Conservation (phyloP, 1,140 invertebrate species). For the Globodera ellingtonae region DNA sequence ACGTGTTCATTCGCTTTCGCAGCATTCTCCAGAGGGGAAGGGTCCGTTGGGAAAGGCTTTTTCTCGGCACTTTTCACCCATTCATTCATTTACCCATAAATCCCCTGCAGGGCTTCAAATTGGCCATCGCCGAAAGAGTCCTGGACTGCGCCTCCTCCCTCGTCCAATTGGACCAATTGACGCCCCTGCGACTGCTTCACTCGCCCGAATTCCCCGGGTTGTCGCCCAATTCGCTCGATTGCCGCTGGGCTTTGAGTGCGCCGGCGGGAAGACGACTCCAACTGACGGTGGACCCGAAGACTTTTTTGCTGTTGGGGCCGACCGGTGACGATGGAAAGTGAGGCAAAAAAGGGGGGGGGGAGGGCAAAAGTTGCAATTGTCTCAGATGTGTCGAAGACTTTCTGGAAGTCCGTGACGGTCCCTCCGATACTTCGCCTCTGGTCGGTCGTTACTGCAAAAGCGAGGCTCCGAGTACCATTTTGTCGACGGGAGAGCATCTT, state of each 20-base stretch:
- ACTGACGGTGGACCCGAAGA: conserved; percentile 56
- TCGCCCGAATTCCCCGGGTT: conserved; percentile 54
- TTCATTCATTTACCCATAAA: conserved; percentile 8
- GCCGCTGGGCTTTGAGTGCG: conserved; percentile 48
- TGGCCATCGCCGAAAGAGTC: conserved; percentile 49
- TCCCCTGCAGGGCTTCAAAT: conserved; percentile 54
- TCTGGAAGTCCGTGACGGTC: conserved; percentile 57
- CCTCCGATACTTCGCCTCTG: conserved; percentile 46
- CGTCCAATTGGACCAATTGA: conserved; percentile 51
- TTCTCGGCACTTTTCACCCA: neutral
- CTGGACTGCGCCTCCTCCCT: conserved; percentile 47
- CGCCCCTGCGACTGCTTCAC: conserved; percentile 25
- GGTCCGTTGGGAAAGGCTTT: conserved; percentile 15
- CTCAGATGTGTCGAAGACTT: conserved; percentile 54
- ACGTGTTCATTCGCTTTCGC: conserved; percentile 48
- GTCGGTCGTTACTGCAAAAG: conserved; percentile 53
- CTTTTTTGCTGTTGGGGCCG: conserved; percentile 43
- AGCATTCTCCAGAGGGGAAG: conserved; percentile 20
- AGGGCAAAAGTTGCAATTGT: neutral
- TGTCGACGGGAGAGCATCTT: conserved; percentile 57
- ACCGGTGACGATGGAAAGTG: conserved; percentile 13
- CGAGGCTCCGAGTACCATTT: conserved; percentile 52
- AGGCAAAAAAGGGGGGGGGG: neutral
- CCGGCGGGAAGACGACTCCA: conserved; percentile 58
- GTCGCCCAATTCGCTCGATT: conserved; percentile 24